Evolutionary conservation across 2,113 vertebrate genomes (phyloP).

Genomic region (Calidris pugnax): DNA sequence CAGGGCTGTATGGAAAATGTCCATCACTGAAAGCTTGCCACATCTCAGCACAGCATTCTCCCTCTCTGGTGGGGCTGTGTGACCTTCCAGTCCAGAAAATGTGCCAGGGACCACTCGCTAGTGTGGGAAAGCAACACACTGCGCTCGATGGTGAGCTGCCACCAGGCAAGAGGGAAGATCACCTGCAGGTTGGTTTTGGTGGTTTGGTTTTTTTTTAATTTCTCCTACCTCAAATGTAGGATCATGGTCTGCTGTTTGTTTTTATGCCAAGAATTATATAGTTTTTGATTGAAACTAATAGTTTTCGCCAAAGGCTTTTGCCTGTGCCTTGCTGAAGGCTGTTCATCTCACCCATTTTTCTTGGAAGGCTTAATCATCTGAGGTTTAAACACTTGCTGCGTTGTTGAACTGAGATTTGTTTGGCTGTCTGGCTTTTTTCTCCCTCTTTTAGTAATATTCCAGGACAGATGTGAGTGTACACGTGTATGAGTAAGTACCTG

Average conservation of each 20-base stretch:
- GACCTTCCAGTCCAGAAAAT: not conserved
- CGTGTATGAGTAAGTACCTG: not conserved
- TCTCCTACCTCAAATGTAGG: not conserved
- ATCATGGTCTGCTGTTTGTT: not conserved
- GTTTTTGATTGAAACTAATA: not conserved
- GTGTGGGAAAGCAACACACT: not conserved
- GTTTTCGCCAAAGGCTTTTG: not conserved
- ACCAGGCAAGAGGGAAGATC: not conserved
- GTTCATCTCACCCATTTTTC: not conserved
- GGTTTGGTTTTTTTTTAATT: not conserved
- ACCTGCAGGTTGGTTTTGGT: not conserved
- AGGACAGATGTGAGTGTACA: not conserved
- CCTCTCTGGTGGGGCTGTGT: not conserved
- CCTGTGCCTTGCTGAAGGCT: not conserved
- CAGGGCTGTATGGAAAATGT: not conserved
- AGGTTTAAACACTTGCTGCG: rapidly evolving
- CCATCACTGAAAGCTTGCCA: not conserved
- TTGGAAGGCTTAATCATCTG: not conserved
- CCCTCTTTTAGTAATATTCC: not conserved
- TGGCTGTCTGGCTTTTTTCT: not conserved
- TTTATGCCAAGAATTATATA: not conserved
- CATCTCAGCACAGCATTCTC: not conserved
- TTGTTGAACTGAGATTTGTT: not conserved
- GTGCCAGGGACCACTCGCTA: rapidly evolving
- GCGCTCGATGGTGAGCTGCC: not conserved